Evolutionary conservation across 2,797 vertebrate genomes (phyloP).

Genomic region (Brachymystax lenok): DNA sequence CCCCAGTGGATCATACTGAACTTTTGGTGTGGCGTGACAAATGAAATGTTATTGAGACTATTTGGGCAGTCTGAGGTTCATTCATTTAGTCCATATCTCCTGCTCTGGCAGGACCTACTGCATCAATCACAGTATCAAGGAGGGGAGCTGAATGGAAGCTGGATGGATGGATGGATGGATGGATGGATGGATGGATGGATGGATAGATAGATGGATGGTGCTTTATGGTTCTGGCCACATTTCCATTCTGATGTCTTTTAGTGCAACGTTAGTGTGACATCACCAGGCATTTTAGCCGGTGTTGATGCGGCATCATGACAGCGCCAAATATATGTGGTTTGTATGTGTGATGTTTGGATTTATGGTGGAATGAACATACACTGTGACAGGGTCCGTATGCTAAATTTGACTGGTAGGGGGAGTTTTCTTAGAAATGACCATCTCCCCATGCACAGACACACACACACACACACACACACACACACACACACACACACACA

Average conservation of each 20-base stretch:
- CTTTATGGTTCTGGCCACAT: neutral
- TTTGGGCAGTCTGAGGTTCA: constrained; percentile 19
- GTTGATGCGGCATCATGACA: too few relatives aligned
- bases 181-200: too few relatives aligned
- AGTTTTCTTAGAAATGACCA: neutral
- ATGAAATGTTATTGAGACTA: constrained; percentile 26
- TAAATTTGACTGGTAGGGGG: too few relatives aligned
- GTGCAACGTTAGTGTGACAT: neutral
- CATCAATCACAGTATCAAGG: constrained; percentile 2
- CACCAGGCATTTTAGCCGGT: too few relatives aligned
- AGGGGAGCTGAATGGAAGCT: neutral
- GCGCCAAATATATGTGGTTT: too few relatives aligned
- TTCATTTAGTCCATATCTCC: constrained; percentile 15
- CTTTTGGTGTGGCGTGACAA: constrained; percentile 19
- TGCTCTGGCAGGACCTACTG: neutral
- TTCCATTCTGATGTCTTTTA: neutral
- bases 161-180: neutral
- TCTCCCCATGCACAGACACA: neutral
- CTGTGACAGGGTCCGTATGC: too few relatives aligned
- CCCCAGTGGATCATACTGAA: constrained; percentile 13
- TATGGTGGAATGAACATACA: neutral
- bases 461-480: neutral
- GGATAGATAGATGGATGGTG: too few relatives aligned
- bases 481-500: neutral
- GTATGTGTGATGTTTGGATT: too few relatives aligned